phyloP scores from a whole-genome alignment of 2,888 invertebrate species.

The Argynnis bischoffii region DNA sequence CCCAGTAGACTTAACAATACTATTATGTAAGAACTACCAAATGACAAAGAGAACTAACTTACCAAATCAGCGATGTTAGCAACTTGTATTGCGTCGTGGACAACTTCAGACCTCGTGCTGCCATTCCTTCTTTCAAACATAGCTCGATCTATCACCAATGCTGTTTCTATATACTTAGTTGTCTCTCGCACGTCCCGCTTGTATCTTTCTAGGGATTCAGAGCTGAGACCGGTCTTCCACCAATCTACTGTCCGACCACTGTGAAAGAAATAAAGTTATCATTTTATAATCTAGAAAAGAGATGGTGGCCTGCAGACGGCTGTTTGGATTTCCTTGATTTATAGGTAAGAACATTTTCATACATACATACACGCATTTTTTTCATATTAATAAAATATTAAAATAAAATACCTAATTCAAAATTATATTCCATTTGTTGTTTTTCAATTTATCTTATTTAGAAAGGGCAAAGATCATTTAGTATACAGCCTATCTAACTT shows the following conservation, averaged over 20 bases:
- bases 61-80: constrained; percentile 99
- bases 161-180: constrained; percentile 97
- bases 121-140: constrained; percentile 97
- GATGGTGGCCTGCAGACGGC: no score
- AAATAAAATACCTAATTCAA: no score
- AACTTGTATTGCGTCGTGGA: constrained; percentile 97
- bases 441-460: no score
- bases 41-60: constrained; percentile 63
- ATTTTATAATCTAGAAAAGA: no score
- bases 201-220: constrained; percentile 59
- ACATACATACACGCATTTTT: no score
- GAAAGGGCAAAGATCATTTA: no score
- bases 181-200: constrained; percentile 92
- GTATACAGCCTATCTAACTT: no score
- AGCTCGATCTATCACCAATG: constrained; percentile 96
- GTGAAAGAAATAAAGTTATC: background rate
- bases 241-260: constrained; percentile 44
- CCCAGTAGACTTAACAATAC: background rate
- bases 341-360: no score
- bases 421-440: no score
- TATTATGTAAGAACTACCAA: no score
- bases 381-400: no score
- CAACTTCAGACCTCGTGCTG: constrained; percentile 92
- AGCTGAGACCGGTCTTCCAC: constrained; percentile 59
- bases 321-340: no score